These are phyloP conservation scores for Eurytoma californica DNA, from an alignment of 2,888 invertebrate species.

Conservation along the genomic window DNA sequence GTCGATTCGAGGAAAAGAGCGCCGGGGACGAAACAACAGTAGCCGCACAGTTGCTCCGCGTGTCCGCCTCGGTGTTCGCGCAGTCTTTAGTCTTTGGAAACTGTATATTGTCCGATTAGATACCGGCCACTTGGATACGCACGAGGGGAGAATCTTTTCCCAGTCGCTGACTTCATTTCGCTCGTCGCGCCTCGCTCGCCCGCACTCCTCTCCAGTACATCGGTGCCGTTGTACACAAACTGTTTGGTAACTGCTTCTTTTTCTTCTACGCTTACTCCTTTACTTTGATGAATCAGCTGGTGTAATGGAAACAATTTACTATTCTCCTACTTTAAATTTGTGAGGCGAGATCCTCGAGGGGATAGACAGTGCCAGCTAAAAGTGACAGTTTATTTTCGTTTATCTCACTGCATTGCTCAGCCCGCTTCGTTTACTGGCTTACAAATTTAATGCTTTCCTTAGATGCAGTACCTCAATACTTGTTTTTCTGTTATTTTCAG, in stretches of 20 bases:
- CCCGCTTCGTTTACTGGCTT: background rate
- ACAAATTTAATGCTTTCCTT: background rate
- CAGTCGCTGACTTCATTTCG: slow-evolving; percentile 12
- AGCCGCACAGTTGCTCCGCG: too few relatives aligned
- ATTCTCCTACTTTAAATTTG: background rate
- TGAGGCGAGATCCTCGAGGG: background rate
- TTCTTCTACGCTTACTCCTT: background rate
- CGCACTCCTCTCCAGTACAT: too few relatives aligned
- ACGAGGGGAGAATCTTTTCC: background rate
- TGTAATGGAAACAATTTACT: background rate
- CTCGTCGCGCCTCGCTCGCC: background rate
- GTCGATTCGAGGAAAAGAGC: background rate
- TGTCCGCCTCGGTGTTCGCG: too few relatives aligned
- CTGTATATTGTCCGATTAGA: slow-evolving; percentile 14
- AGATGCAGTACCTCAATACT: too few relatives aligned
- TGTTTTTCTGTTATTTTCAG: background rate
- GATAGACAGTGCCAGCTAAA: background rate
- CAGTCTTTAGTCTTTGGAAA: background rate
- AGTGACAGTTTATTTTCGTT: background rate
- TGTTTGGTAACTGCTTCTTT: background rate
- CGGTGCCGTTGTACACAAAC: background rate
- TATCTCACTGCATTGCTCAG: background rate
- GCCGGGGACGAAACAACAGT: background rate
- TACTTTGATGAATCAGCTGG: background rate
- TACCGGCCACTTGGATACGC: background rate